These are phyloP conservation scores for Caenorhabditis imperialis DNA, from an alignment of 2,888 invertebrate species.

Conservation along the genomic window DNA sequence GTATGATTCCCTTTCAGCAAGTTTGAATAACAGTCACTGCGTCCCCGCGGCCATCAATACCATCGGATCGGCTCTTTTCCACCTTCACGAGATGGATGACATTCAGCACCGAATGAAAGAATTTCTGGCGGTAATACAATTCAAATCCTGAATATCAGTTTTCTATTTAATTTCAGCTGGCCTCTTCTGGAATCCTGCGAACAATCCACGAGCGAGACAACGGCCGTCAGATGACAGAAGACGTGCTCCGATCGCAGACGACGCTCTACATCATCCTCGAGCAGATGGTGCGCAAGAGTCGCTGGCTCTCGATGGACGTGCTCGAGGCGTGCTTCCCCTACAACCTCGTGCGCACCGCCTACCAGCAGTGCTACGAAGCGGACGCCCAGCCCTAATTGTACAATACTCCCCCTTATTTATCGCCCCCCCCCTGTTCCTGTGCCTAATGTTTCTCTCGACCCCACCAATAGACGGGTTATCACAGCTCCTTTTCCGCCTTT, in stretches of 20 bases:
- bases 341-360: conserved; percentile 95
- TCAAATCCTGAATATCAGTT: too few relatives aligned
- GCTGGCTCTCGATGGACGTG: conserved; percentile 97
- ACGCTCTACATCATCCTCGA: conserved; percentile 92
- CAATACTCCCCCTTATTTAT: conserved; percentile 7
- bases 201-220: conserved; percentile 91
- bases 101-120: conserved; percentile 98
- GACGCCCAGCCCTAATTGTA: conserved; percentile 26
- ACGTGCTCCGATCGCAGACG: conserved; percentile 93
- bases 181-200: conserved; percentile 93
- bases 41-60: conserved; percentile 96
- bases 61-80: conserved; percentile 95
- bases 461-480: conserved; percentile 10
- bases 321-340: conserved; percentile 99
- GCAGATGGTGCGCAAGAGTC: conserved; percentile 95
- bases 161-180: conserved; percentile 82
- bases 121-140: conserved; percentile 83
- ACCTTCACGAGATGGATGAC: conserved; percentile 94
- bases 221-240: conserved; percentile 84
- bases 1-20: conserved; percentile 37
- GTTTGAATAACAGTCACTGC: conserved; percentile 94
- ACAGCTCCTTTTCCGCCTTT: conserved; percentile 1
- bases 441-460: conserved; percentile 9
- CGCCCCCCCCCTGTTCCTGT: conserved; percentile 2
- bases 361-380: conserved; percentile 82